Evolutionary conservation across 2,888 invertebrate genomes (phyloP).

Genomic region (Agriopis marginaria): DNA sequence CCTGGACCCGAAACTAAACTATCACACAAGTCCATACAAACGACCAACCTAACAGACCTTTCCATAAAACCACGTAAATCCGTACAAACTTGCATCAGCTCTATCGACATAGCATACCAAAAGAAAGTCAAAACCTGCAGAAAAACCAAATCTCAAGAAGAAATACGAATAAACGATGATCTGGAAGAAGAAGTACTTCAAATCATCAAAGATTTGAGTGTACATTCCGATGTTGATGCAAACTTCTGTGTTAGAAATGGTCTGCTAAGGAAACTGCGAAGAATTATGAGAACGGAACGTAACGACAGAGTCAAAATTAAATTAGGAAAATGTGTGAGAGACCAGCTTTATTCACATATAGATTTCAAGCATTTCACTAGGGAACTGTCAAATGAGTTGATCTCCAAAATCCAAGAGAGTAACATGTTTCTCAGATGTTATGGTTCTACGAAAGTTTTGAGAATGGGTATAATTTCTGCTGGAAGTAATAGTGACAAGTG

Average conservation of each 20-base stretch:
- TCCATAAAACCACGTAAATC: conserved; percentile 47
- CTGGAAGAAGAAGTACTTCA: conserved; percentile 51
- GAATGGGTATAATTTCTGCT: conserved; percentile 38
- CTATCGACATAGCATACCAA: conserved; percentile 40
- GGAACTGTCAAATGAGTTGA: conserved; percentile 37
- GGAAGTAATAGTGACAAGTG: conserved; percentile 22
- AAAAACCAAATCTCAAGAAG: conserved; percentile 61
- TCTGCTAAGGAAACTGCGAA: conserved; percentile 43
- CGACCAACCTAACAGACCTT: conserved; percentile 37
- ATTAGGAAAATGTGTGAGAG: conserved; percentile 32
- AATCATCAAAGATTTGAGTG: conserved; percentile 51
- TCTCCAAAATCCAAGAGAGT: conserved; percentile 39
- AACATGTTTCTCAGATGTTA: conserved; percentile 29
- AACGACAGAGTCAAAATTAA: conserved; percentile 32
- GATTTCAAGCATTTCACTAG: conserved; percentile 35
- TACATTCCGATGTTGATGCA: conserved; percentile 40
- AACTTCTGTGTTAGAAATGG: conserved; percentile 43
- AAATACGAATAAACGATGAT: conserved; percentile 48
- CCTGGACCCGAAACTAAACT: conserved; percentile 37
- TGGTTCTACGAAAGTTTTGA: conserved; percentile 32
- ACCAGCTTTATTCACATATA: conserved; percentile 34
- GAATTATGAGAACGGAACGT: conserved; percentile 31
- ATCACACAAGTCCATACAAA: conserved; percentile 51
- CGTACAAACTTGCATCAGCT: conserved; percentile 57
- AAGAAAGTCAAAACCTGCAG: conserved; percentile 41